These are phyloP conservation scores for Pseudocheirus occidentalis DNA, from an alignment of 2,797 vertebrate genomes.

Conservation along the genomic window DNA sequence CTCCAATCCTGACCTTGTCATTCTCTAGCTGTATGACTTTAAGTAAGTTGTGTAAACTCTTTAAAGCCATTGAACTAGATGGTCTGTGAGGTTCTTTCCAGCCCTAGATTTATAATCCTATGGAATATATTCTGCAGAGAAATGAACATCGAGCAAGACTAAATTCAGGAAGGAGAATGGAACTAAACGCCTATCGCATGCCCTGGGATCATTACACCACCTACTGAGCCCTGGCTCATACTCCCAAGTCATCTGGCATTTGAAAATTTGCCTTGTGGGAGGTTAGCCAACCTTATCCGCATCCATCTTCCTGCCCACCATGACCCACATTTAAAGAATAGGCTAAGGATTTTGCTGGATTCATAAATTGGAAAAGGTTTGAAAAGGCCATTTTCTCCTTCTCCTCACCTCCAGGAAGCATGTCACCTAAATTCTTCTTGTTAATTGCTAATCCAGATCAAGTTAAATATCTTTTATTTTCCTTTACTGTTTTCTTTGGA, in stretches of 20 bases:
- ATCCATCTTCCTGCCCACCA: not conserved
- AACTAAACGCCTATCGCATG: not conserved
- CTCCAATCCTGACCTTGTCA: not conserved
- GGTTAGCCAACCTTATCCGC: not conserved
- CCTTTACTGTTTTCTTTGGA: not conserved
- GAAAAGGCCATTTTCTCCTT: not conserved
- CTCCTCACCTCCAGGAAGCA: not conserved
- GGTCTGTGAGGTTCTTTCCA: not conserved
- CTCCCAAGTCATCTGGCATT: not conserved
- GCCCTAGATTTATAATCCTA: not conserved
- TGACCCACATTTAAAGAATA: not conserved
- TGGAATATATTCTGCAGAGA: not conserved
- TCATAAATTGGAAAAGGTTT: not conserved
- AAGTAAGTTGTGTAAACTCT: not conserved
- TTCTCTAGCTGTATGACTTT: not conserved
- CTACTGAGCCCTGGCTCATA: not conserved
- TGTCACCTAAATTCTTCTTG: not conserved
- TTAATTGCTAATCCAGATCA: not conserved
- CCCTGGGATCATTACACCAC: not conserved
- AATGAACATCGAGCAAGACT: not conserved
- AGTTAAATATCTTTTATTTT: not conserved
- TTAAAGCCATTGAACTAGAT: not conserved
- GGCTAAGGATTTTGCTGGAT: not conserved
- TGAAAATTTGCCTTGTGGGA: not conserved
- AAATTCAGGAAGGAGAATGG: not conserved